Base-by-base conservation (phyloP, 2,797 vertebrate species). In the Acipenser ruthenus region DNA sequence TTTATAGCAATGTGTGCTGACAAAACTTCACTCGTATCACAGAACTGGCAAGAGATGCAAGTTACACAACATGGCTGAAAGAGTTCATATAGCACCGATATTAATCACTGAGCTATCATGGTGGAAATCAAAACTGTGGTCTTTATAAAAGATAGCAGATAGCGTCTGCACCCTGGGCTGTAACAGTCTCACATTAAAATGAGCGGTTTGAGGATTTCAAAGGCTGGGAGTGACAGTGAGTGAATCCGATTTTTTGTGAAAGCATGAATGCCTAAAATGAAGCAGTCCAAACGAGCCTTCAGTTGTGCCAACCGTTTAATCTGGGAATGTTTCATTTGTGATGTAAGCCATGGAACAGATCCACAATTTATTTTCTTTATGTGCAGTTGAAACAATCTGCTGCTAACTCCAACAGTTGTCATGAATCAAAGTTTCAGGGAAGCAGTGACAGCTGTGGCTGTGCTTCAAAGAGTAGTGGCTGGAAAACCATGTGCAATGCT, bases 71-170 rank as follows among this genome's bases (percentile, higher is more conserved):
- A 2, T 56, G 11, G 55, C 55, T 56, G 13, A 56, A 56, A 56
- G 11, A n/a, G 55, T 56, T 56, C 13, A 56, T 56, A 56, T 56
- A 56, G 55, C 55, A 56, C 55, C 11, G 55, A 56, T 56, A 56
- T 56, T 12, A 56, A 56, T 56, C 55, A 56, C 11, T 12, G 8
- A 56, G 11, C 8, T 56, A 56, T 56, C 55, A 56, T n/a, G 4
- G 13, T 56, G 11, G 55, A 10, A 56, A 56, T 56, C 55, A 56
- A 56, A 56, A 12, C 55, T 12, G 11, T 56, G 11, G 8, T 56
- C 4, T 56, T 56, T 56, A 56, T 56, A 3, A 56, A 56, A 56
- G 13, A 12, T 56, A 10, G 55, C 55, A 56, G 55, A 56, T 56
- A 12, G 11, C 11, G 55, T 56, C 55, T 56, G 55, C 6, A 1